phyloP scores from a whole-genome alignment of 1,140 invertebrate species.

The Conus betulinus region DNA sequence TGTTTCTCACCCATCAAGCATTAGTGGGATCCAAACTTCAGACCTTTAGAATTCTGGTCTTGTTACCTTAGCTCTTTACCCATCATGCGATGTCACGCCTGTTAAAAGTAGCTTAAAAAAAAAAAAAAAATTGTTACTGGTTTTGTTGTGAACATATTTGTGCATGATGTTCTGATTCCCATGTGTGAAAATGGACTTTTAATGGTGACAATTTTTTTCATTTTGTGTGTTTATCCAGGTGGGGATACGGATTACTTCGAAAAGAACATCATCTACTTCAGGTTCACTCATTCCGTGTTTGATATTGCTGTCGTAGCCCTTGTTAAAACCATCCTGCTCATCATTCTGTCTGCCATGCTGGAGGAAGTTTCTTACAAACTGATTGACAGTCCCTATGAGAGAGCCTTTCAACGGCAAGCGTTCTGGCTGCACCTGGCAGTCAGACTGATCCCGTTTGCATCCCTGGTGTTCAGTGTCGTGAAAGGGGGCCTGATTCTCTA shows the following conservation, averaged over 20 bases:
- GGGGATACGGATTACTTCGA: slow-evolving; percentile 69
- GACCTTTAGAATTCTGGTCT: neutral
- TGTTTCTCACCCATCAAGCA: too few relatives aligned
- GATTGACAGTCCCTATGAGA: slow-evolving; percentile 56
- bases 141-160: neutral
- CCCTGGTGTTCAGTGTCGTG: slow-evolving; percentile 49
- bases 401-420: slow-evolving; percentile 28
- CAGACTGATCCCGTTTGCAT: slow-evolving; percentile 47
- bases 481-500: slow-evolving; percentile 68
- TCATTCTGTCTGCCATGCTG: slow-evolving; percentile 47
- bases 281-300: slow-evolving; percentile 68
- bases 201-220: neutral
- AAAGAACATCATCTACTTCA: slow-evolving; percentile 65
- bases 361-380: slow-evolving; percentile 56
- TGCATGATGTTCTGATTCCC: neutral
- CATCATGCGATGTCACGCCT: neutral
- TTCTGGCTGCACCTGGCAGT: slow-evolving; percentile 46
- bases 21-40: too few relatives aligned
- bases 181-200: neutral
- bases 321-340: slow-evolving; percentile 58
- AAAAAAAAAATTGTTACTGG: neutral
- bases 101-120: neutral
- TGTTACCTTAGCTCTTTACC: neutral
- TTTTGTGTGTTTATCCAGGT: slow-evolving; percentile 57
- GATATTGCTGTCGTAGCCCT: slow-evolving; percentile 64